Evolutionary conservation across 2,113 vertebrate species (phyloP).

Genomic region (Muntiacus muntjak): DNA sequence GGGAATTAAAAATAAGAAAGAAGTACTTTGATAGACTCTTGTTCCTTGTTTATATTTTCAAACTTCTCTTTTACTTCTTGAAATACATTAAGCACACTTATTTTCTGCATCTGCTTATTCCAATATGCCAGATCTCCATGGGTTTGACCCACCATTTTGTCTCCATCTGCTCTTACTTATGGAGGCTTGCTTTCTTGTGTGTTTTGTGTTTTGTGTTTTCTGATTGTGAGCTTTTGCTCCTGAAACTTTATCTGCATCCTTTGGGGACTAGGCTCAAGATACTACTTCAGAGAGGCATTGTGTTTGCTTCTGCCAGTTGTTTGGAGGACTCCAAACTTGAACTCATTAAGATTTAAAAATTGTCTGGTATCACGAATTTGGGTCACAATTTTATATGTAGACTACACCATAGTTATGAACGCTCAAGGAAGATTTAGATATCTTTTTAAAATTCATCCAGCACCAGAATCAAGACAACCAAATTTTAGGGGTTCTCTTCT

Average conservation of each 20-base stretch:
- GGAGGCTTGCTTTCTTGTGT: not conserved
- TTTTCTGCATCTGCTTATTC: not conserved
- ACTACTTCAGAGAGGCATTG: not conserved
- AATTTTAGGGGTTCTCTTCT: not conserved
- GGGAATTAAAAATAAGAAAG: not conserved
- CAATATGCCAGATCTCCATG: not conserved
- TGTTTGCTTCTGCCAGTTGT: not conserved
- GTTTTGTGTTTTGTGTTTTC: not conserved
- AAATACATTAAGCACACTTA: not conserved
- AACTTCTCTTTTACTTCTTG: slow-evolving; percentile 18
- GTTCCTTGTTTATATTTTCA: not conserved
- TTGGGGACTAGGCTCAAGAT: not conserved
- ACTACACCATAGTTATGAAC: not conserved
- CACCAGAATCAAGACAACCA: not conserved
- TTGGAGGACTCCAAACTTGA: not conserved
- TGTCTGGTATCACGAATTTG: not conserved
- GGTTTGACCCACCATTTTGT: not conserved
- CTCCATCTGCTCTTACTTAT: not conserved
- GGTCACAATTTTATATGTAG: not conserved
- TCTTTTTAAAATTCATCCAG: not conserved
- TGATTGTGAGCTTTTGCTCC: not conserved
- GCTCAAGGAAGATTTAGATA: not conserved
- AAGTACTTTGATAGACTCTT: not conserved
- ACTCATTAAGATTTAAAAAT: not conserved
- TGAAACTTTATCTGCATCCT: not conserved